These are phyloP conservation scores for Phortica variegata DNA, from an alignment of 1,140 invertebrate species.

Conservation along the genomic window DNA sequence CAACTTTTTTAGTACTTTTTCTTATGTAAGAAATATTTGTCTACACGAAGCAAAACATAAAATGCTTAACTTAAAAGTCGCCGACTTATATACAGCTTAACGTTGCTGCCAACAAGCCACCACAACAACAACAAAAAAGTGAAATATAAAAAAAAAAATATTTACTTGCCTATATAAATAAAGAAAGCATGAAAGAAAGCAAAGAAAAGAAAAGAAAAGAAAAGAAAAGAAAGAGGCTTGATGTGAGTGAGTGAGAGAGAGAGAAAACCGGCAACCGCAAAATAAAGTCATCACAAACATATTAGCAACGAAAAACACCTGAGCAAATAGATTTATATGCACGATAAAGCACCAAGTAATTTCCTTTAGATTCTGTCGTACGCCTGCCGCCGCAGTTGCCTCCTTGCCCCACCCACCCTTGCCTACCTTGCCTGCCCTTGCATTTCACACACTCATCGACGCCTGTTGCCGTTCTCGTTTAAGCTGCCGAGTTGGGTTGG, in stretches of 20 bases:
- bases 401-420: constrained; percentile 9
- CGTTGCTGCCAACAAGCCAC: constrained; percentile 8
- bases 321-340: constrained; percentile 55
- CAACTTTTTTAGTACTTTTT: constrained; percentile 32
- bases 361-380: constrained; percentile 49
- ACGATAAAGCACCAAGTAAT: constrained; percentile 54
- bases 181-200: constrained; percentile 21
- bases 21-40: neutral
- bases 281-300: constrained; percentile 55
- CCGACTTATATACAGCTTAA: constrained; percentile 30
- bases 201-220: constrained; percentile 19
- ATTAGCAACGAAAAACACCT: constrained; percentile 54
- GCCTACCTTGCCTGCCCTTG: too few species aligned
- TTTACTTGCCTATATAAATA: constrained; percentile 31
- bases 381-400: constrained; percentile 17
- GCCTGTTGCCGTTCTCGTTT: constrained; percentile 46
- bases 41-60: constrained; percentile 6
- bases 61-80: neutral
- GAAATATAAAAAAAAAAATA: constrained; percentile 5
- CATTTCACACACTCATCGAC: constrained; percentile 3
- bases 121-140: neutral
- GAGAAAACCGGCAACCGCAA: constrained; percentile 39
- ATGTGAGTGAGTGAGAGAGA: constrained; percentile 24
- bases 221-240: constrained; percentile 16
- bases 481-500: constrained; percentile 48